Evolutionary conservation across 2,888 invertebrate species (phyloP), one percentile per base, ranked within the genome.

Genomic region (Lasioglossum lativentre): DNA sequence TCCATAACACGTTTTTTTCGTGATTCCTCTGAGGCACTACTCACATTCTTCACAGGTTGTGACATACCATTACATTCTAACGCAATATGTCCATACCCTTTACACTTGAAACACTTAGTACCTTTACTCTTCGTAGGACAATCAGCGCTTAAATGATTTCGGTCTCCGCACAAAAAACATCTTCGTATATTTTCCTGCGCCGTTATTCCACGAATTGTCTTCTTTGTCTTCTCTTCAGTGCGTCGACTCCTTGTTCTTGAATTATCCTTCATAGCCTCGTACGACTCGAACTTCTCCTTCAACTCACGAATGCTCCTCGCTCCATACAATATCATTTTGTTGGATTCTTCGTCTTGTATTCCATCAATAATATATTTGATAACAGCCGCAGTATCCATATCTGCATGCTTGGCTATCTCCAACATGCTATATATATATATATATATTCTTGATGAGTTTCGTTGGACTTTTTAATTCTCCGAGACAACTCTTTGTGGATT

Each of bases 81-180:
- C 45, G 72, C 30, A 75, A 80, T 12, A 40, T 76, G 72, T 2
- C 66, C 76, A 47, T 27, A 72, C 4, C 66, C 19, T 1, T 72
- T 23, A 23, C 76, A 73, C 56, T 73, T 72, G 6, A 74, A 78
- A 73, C 68, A 82, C 19, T 73, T 82, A 2, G 6, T 5, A 42
- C 68, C 82, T 34, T 77, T 78, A 34, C 91, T 92, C 68, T 90
- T 93, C 27, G 71, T 52, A 1, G 83, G 80, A 8, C 83, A 86
- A 10, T 42, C 38, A 6, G 27, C 71, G 30, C 75, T 80, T 42
- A 70, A 14, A 52, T 83, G 83, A 34, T 59, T 66, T 10, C 27
- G 19, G 6, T 34, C 47, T 1, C 79, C 74, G 30, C 79, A 80
- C 6, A 34, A 34, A 23, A 38, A 70, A 40, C 75, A 68, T 45